Evolutionary conservation across 53 echinoderm and acorn worm species (phyloP), one percentile per base, ranked within the genome.

Genomic region (Holothuria scabra): DNA sequence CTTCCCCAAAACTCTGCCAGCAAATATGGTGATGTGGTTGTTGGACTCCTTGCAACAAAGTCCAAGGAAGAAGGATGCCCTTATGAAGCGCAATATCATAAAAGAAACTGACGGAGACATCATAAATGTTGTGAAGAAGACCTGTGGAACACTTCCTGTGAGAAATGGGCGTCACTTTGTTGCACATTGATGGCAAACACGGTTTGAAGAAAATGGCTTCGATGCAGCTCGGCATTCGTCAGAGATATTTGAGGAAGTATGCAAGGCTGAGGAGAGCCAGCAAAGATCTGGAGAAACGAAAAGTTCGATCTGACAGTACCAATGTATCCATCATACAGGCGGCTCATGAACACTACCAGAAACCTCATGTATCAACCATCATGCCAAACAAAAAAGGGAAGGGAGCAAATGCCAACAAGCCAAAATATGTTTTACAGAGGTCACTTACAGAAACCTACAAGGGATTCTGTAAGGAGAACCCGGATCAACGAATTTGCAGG

Each of bases 351-450:
- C 66, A 66, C 52, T 66, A 28, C 20, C 12, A 67, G 19, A 65
- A 66, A 20, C 84, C 84, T 1, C 25, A 55, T 67, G 29, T 67
- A 1, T 83, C 84, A n/a, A 67, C 84, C 2, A 38, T 65, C 11
- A 65, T 83, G 66, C 84, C 84, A 16, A 83, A 67, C 19, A 26
- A 67, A 16, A 67, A 67, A 32, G 81, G 59, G 13, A 34, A 62
- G 2, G 49, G 25, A 0, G 55, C 59, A 5, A 31, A 67, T 30
- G 84, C 24, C 16, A 25, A 9, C 25, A 65, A 16, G 28, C 67
- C 65, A 52, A 46, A 29, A 26, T 24, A 83, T 83, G 68, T 67
- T 29, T 49, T 83, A 13, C 83, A 83, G 29, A 83, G 41, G 13
- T 65, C 67, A 0, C 5, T 83, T 7, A 6, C 65, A 28, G 49